phyloP scores from a whole-genome alignment of 2,113 vertebrate genomes.

The Paraplagusia blochii region DNA sequence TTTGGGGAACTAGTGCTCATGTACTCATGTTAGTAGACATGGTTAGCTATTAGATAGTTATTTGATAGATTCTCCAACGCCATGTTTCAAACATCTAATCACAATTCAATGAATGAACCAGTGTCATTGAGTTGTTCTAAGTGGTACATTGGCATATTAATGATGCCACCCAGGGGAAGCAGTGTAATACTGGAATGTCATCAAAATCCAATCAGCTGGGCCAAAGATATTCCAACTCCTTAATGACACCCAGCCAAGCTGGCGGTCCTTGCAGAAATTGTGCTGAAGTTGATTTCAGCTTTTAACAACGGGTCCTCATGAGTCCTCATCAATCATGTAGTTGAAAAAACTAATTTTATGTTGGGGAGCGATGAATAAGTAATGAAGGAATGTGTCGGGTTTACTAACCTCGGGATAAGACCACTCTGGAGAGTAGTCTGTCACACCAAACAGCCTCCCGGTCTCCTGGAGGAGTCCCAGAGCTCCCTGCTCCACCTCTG shows the following conservation, averaged over 20 bases:
- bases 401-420: conserved; percentile 95
- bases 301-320: conserved; percentile 40
- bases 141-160: conserved; percentile 54
- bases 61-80: background rate
- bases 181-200: conserved; percentile 61
- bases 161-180: conserved; percentile 53
- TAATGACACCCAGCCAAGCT: conserved; percentile 45
- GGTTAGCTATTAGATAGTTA: background rate
- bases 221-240: conserved; percentile 37
- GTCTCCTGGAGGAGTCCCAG: conserved; percentile 91
- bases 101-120: conserved; percentile 28
- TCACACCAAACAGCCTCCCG: conserved; percentile 94
- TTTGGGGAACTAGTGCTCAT: background rate
- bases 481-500: conserved; percentile 84
- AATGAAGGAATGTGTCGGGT: conserved; percentile 40
- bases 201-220: conserved; percentile 54
- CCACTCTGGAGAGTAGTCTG: conserved; percentile 98
- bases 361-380: conserved; percentile 58
- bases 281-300: conserved; percentile 28
- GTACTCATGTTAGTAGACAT: background rate
- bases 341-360: conserved; percentile 38
- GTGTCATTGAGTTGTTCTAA: conserved; percentile 28
- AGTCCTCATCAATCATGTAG: conserved; percentile 45
- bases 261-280: conserved; percentile 30
- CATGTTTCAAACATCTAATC: conserved; percentile 27